These are phyloP conservation scores for Amphilophus citrinellus DNA, from an alignment of 2,113 vertebrate genomes.

Conservation along the genomic window DNA sequence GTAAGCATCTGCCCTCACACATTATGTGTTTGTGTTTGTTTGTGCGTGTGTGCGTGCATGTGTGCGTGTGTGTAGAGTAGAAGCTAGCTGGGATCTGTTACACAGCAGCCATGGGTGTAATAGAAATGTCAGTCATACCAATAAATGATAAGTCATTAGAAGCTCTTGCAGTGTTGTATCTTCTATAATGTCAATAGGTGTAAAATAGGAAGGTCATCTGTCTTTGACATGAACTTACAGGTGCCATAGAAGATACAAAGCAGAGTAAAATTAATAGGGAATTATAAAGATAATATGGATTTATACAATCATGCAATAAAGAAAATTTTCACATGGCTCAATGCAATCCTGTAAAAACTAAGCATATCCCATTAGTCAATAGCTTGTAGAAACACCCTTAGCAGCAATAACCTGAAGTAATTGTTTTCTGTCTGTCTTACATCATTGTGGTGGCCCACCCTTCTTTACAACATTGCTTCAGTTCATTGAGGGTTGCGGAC, in stretches of 20 bases:
- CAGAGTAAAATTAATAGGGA: not conserved
- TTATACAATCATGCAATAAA: not conserved
- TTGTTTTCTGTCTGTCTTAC: not conserved
- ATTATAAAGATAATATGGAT: not conserved
- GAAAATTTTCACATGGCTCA: not conserved
- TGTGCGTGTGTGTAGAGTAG: conserved; percentile 30
- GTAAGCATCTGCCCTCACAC: conserved; percentile 44
- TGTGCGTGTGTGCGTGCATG: not conserved
- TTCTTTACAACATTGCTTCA: not conserved
- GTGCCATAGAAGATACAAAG: not conserved
- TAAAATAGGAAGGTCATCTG: not conserved
- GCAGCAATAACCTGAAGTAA: not conserved
- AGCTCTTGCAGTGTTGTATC: not conserved
- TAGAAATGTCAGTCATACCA: conserved; percentile 68
- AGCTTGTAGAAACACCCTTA: not conserved
- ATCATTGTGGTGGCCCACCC: not conserved
- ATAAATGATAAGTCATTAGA: conserved; percentile 60
- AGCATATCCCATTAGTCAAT: not conserved
- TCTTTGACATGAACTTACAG: not conserved
- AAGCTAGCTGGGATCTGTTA: conserved; percentile 63
- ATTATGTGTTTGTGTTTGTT: not conserved
- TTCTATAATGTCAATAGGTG: conserved; percentile 33
- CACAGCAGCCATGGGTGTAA: conserved; percentile 48
- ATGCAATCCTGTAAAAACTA: not conserved
- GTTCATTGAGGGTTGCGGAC: not conserved